Conservation (phyloP, 2,113 vertebrate genomes). For the Otis tarda region DNA sequence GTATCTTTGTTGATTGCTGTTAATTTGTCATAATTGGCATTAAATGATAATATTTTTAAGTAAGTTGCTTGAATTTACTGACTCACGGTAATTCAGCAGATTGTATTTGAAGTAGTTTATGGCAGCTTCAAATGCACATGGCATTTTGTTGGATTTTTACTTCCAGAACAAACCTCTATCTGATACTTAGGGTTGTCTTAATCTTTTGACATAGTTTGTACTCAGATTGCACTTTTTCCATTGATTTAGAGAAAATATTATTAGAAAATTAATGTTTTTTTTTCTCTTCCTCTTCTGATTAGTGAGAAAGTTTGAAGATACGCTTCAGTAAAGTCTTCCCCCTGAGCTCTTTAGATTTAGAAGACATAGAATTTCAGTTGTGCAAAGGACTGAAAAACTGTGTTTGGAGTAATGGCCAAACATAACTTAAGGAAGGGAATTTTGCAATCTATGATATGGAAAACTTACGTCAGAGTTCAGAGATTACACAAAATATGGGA, state of each 20-base stretch:
- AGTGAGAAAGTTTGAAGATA: not conserved
- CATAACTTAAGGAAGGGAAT: not conserved
- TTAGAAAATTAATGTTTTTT: rapidly evolving
- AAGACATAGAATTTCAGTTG: not conserved
- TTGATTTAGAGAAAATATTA: not conserved
- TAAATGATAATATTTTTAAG: not conserved
- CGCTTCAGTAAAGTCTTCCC: not conserved
- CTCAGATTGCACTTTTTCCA: not conserved
- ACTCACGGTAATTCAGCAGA: not conserved
- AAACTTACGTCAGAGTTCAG: not conserved
- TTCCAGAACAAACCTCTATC: not conserved
- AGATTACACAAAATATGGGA: not conserved
- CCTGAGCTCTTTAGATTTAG: not conserved
- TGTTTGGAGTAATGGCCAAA: not conserved
- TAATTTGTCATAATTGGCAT: not conserved
- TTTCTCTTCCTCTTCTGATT: not conserved
- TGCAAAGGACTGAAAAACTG: not conserved
- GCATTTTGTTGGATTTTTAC: not conserved
- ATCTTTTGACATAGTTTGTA: not conserved
- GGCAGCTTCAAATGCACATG: not conserved
- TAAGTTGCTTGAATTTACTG: not conserved
- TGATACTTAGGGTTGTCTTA: not conserved
- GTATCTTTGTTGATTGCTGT: not conserved
- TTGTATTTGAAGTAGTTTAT: not conserved
- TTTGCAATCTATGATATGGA: not conserved